A percentile compares a stretch with the other conserved stretches of the same genome.
Evolutionary conservation across 2,113 vertebrate genomes (phyloP).

Genomic region (Aspiorhynchus laticeps): DNA sequence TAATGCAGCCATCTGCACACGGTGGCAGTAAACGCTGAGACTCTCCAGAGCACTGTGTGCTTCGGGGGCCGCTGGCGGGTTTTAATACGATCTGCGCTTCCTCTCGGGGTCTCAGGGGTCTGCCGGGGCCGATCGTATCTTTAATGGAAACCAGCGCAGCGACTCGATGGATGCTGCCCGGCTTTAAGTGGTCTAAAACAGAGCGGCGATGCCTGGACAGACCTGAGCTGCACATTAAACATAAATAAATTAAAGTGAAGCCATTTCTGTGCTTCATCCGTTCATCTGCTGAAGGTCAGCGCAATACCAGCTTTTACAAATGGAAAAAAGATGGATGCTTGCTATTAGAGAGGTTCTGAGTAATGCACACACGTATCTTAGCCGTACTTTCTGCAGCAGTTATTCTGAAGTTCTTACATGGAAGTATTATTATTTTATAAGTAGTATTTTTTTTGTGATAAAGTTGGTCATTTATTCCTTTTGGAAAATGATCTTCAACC

Average conservation of each 20-base stretch:
- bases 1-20: constrained; percentile 28
- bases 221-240: constrained; percentile 54
- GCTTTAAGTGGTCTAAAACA: constrained; percentile 58
- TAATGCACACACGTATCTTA: constrained; percentile 24
- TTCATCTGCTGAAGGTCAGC: constrained; percentile 58
- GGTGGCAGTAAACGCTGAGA: not conserved
- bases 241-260: constrained; percentile 66
- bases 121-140: constrained; percentile 35
- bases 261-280: constrained; percentile 51
- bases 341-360: constrained; percentile 48
- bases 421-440: no score
- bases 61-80: constrained; percentile 24
- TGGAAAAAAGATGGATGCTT: constrained; percentile 51
- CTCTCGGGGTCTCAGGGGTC: not conserved
- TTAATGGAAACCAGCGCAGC: constrained; percentile 52
- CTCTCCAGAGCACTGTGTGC: constrained; percentile 7
- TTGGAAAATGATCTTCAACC: no score
- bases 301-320: constrained; percentile 56
- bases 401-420: no score
- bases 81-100: constrained; percentile 23
- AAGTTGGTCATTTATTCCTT: no score
- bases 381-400: no score
- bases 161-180: constrained; percentile 43
- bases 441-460: no score
- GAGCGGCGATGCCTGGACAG: not conserved